phyloP scores from a whole-genome alignment of 53 echinoderm and acorn worm species.

The Actinopyga echinites region DNA sequence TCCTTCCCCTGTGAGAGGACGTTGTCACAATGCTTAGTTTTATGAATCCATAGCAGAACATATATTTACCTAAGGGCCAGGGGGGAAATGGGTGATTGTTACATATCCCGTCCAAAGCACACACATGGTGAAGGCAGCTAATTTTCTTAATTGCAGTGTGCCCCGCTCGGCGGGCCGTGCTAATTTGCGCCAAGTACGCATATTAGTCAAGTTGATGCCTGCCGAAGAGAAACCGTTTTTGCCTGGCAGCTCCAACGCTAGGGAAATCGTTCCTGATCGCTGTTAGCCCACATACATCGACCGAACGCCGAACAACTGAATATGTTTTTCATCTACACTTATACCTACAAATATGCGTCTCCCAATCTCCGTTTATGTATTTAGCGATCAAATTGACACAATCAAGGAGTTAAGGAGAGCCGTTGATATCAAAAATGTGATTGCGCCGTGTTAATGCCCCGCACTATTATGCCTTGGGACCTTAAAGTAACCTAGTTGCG shows the following conservation, averaged over 20 bases:
- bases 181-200: conserved; percentile 19
- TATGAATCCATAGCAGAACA: conserved; percentile 33
- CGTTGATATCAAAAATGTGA: background rate
- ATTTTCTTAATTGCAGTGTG: conserved; percentile 28
- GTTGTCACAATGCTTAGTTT: background rate
- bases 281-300: conserved; percentile 36
- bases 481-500: conserved; percentile 23
- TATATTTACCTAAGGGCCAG: conserved; percentile 18
- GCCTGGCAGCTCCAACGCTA: background rate
- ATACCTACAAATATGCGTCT: too few species aligned
- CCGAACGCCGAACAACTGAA: background rate
- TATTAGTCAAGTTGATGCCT: conserved; percentile 29
- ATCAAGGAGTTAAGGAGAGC: too few species aligned
- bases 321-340: background rate
- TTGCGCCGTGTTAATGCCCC: conserved; percentile 15
- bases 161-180: conserved; percentile 36
- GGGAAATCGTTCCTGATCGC: conserved; percentile 32
- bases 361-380: too few species aligned
- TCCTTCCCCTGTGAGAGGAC: background rate
- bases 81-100: background rate
- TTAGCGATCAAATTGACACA: too few species aligned
- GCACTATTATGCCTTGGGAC: conserved; percentile 16
- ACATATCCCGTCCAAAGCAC: conserved; percentile 20
- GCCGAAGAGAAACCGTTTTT: conserved; percentile 21
- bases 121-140: conserved; percentile 24